A percentile compares a stretch with the other conserved stretches of the same genome.
These are phyloP conservation scores for Leucania comma DNA, from an alignment of 2,888 invertebrate species.

Conservation along the genomic window DNA sequence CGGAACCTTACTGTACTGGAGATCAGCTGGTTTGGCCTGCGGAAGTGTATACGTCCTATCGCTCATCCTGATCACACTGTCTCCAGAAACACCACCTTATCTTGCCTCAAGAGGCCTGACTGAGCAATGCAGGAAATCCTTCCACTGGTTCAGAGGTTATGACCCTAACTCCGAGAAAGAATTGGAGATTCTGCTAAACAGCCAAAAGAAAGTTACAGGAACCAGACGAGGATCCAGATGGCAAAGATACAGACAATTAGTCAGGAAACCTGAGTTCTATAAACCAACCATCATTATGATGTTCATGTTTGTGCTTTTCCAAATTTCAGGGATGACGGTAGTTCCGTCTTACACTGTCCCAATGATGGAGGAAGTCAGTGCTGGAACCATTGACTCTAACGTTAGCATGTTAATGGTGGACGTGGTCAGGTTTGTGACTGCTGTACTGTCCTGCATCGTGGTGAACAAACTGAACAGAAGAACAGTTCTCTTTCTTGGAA, in stretches of 20 bases:
- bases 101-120: slow-evolving; percentile 89
- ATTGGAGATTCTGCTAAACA: slow-evolving; percentile 82
- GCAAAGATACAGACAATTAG: slow-evolving; percentile 72
- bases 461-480: slow-evolving; percentile 91
- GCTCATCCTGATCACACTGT: slow-evolving; percentile 87
- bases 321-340: slow-evolving; percentile 93
- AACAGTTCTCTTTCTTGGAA: slow-evolving; percentile 91
- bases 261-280: slow-evolving; percentile 88
- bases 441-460: slow-evolving; percentile 91
- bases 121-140: slow-evolving; percentile 90
- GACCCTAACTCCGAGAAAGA: slow-evolving; percentile 85
- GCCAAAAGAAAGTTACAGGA: slow-evolving; percentile 76
- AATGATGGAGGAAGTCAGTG: slow-evolving; percentile 91
- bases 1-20: slow-evolving; percentile 92
- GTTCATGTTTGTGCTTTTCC: slow-evolving; percentile 92
- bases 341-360: slow-evolving; percentile 93
- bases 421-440: slow-evolving; percentile 90
- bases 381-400: slow-evolving; percentile 90
- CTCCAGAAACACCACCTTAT: slow-evolving; percentile 93
- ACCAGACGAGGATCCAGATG: slow-evolving; percentile 75
- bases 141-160: slow-evolving; percentile 91
- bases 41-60: slow-evolving; percentile 87
- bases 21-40: slow-evolving; percentile 89
- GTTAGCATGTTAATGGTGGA: slow-evolving; percentile 92
- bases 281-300: slow-evolving; percentile 92